Conservation (phyloP, 2,797 vertebrate species). For the Amazonetta brasiliensis region DNA sequence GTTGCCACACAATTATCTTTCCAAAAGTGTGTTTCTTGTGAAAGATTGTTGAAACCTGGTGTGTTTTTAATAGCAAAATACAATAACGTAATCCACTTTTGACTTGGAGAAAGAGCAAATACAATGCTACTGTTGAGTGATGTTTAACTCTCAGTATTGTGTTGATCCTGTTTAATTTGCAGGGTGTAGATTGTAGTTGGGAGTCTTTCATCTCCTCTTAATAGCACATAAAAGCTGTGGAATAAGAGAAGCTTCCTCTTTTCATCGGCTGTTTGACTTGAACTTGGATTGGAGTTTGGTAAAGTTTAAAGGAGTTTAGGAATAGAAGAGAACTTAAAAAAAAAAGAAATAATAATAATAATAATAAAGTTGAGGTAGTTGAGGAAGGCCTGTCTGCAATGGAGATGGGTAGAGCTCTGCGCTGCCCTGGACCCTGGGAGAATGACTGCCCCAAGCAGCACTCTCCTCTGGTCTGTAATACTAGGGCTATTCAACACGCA, state of each 20-base stretch:
- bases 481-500: not conserved
- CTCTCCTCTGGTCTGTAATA: not conserved
- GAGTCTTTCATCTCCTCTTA: constrained; percentile 45
- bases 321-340: not conserved
- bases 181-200: not conserved
- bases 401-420: not conserved
- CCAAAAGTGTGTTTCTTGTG: not conserved
- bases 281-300: not conserved
- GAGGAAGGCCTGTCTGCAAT: not conserved
- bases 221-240: constrained; percentile 12
- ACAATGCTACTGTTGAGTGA: not conserved
- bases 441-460: not conserved
- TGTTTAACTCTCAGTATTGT: not conserved
- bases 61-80: not conserved
- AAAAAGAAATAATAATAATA: not conserved
- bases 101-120: not conserved
- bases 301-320: not conserved
- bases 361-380: accelerated
- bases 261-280: not conserved
- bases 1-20: not conserved
- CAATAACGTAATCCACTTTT: not conserved
- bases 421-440: not conserved
- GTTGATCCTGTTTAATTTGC: constrained; percentile 46
- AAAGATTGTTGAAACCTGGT: not conserved
- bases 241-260: constrained; percentile 11